Percentiles rank a stretch among this genome's conserved stretches.
Evolutionary conservation across 2,888 invertebrate genomes (phyloP).

Genomic region (Lottia gigantea): DNA sequence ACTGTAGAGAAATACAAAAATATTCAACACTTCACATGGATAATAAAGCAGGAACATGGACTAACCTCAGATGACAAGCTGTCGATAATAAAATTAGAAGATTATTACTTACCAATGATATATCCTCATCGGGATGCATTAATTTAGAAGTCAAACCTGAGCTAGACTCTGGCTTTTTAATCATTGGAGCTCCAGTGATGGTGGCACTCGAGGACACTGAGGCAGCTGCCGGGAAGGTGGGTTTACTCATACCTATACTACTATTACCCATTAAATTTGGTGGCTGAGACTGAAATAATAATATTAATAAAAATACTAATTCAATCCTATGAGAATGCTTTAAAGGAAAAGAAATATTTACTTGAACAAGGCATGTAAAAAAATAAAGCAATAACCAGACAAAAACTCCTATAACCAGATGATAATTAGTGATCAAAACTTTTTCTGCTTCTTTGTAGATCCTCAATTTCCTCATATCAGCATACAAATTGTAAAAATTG

Average conservation of each 20-base stretch:
- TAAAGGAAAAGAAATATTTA: no score
- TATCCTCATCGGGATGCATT: constrained; percentile 67
- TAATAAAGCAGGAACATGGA: not conserved
- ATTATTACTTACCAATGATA: constrained; percentile 60
- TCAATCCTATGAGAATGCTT: no score
- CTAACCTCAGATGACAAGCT: not conserved
- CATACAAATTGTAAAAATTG: not conserved
- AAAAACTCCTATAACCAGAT: no score
- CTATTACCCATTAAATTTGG: constrained; percentile 28
- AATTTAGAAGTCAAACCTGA: constrained; percentile 66
- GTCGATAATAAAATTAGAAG: not conserved
- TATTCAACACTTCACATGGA: not conserved
- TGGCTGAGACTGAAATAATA: constrained; percentile 16
- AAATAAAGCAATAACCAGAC: no score
- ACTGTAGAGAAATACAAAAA: not conserved
- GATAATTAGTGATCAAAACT: no score
- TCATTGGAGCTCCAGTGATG: constrained; percentile 62
- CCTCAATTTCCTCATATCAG: not conserved
- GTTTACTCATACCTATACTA: constrained; percentile 40
- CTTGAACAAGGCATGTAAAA: no score
- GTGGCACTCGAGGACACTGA: constrained; percentile 46
- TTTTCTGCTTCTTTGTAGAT: no score
- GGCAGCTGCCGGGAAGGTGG: constrained; percentile 61
- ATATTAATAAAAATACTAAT: not conserved
- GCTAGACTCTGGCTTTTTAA: constrained; percentile 65